Base-by-base conservation (phyloP, 2,113 vertebrate species). In the Eptatretus burgeri region DNA sequence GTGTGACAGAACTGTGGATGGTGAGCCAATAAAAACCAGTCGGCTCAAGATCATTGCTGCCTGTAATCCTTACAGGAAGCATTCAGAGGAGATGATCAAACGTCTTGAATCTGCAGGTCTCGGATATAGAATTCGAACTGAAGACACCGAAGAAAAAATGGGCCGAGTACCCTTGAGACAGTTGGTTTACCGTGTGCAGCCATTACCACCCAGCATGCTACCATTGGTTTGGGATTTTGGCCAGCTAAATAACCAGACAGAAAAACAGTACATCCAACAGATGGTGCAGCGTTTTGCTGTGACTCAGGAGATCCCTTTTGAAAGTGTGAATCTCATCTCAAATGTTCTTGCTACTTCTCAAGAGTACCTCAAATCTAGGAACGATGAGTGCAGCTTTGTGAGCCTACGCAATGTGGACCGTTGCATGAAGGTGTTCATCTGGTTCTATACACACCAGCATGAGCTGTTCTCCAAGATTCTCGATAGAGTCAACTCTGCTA, bases 201-300 rank as follows among this genome's bases (percentile, higher is more conserved):
- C 76, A 9, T 66, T 80, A 62, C 79, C 79, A 51, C 75, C 78
- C 51, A 79, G 79, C 66, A 76, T 81, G 75, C 72, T 74, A 19
- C 75, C 78, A 11, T 71, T 81, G 52, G 77, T 80, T 2, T 81
- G 79, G 79, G 79, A 79, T 63, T 81, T 81, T 71, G 78, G 79
- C 49, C 76, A 81, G 68, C 63, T 81, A 64, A 80, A 72, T 64
- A 73, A 81, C 67, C 65, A 66, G 19, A 71, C 78, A 51, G 77
- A 80, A 66, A 67, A 63, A 13, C 72, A 76, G 14, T 81, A 81
- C 68, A 78, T 78, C 64, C 65, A 20, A 41, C 77, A 77, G 66
- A 81, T 81, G 64, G 77, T 81, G 13, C 67, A 70, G 62, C 78
- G 75, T 64, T 70, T 68, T 41, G 65, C 74, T 19, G 51, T 50